Evolutionary conservation across 2,113 vertebrate species (phyloP), one percentile per base, ranked within the genome.

Genomic region (Catharus fuscescens): DNA sequence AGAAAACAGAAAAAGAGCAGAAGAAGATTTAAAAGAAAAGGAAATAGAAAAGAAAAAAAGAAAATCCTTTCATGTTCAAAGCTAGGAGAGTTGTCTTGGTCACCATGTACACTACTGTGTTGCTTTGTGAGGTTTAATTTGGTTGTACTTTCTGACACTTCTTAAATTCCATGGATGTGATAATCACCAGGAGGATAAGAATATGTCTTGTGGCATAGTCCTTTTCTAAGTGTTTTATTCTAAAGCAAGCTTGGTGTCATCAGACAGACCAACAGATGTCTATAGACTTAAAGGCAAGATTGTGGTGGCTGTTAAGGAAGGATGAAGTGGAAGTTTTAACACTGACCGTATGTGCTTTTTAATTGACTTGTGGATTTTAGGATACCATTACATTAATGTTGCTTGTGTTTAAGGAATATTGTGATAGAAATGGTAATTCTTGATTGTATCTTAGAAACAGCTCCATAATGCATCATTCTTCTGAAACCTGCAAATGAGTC

Each of bases 261-360:
- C 78, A 86, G 74, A 66, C 20, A 78, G 86, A 59, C 60, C 87
- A 88, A 77, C 64, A 96, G 74, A 91, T 95, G 73, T 73, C 86
- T 95, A 72, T 59, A 82, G 86, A 74, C 91, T 94, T 94, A 93
- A 90, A 59, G 80, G 67, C 42, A 70, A 74, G 94, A 92, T 94
- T 71, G 91, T 45, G 81, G 79, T 81, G 38, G 48, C 62, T 86
- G 59, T 83, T 92, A 86, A 95, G 69, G 66, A 71, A 88, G 91
- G 72, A 85, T 96, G 20, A 81, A 93, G 92, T 93, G 69, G 85
- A 96, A 93, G 59, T 93, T 95, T 95, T 97, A 95, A 96, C 86
- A 52, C 78, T 95, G 70, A 34, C 91, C 90, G 93, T 87, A 93
- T 96, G 92, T 88, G 73, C 38, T 44, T 92, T 87, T 96, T 83